These are phyloP conservation scores for Aegithalos caudatus DNA, from an alignment of 2,113 vertebrate genomes.

Conservation along the genomic window DNA sequence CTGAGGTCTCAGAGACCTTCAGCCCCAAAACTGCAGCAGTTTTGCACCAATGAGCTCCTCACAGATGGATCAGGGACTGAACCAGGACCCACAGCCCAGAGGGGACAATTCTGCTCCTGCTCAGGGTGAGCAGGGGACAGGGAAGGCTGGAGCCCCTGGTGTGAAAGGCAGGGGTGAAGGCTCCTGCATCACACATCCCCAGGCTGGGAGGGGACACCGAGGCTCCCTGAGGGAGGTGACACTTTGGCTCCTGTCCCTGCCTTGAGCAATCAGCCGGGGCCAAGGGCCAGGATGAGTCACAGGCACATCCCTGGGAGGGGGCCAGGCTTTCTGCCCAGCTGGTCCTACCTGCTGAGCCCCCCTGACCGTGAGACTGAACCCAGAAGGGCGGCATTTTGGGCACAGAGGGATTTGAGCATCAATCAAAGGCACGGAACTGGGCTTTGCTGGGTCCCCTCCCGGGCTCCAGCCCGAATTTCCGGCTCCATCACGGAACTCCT, in stretches of 20 bases:
- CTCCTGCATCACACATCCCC: neutral
- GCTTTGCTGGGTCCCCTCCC: too few species aligned
- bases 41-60: rapidly evolving
- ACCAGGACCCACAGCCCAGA: rapidly evolving
- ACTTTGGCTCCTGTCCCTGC: neutral
- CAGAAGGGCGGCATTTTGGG: rapidly evolving
- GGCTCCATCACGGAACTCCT: rapidly evolving
- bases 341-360: conserved; percentile 5
- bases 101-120: neutral
- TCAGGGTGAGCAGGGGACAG: rapidly evolving
- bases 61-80: rapidly evolving
- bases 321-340: neutral
- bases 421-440: rapidly evolving
- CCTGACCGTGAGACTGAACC: rapidly evolving
- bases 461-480: rapidly evolving
- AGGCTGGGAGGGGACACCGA: neutral
- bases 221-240: conserved; percentile 36
- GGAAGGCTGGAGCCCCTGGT: neutral
- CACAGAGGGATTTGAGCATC: rapidly evolving
- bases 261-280: conserved; percentile 9
- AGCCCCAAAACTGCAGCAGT: rapidly evolving
- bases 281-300: conserved; percentile 32
- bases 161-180: rapidly evolving
- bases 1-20: neutral
- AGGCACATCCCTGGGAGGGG: neutral